Evolutionary conservation across 1,140 invertebrate species (phyloP).

Genomic region (Drosophila bipectinata): DNA sequence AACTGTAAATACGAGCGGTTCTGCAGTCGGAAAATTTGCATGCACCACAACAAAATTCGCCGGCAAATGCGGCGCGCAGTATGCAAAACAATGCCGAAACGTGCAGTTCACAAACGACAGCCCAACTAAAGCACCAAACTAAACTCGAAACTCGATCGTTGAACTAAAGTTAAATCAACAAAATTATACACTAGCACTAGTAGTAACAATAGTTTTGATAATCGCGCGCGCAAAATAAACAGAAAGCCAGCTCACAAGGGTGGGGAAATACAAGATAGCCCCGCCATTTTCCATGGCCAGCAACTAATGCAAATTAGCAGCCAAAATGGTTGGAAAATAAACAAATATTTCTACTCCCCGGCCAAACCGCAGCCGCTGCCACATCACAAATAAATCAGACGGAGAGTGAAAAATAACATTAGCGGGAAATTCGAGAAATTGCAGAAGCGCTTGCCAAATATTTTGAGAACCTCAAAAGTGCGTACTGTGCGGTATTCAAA

Average conservation of each 20-base stretch:
- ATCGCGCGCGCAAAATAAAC: slow-evolving; percentile 14
- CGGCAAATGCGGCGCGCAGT: slow-evolving; percentile 70
- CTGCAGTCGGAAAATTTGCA: slow-evolving; percentile 64
- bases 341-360: slow-evolving; percentile 59
- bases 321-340: slow-evolving; percentile 63
- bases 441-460: slow-evolving; percentile 66
- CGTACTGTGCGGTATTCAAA: slow-evolving; percentile 27
- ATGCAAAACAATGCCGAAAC: slow-evolving; percentile 79
- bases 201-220: slow-evolving; percentile 18
- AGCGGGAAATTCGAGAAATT: slow-evolving; percentile 47
- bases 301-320: slow-evolving; percentile 65
- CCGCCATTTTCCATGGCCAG: slow-evolving; percentile 28
- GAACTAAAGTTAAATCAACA: slow-evolving; percentile 27
- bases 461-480: slow-evolving; percentile 73
- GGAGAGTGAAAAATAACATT: slow-evolving; percentile 68
- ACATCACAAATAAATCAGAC: slow-evolving; percentile 64
- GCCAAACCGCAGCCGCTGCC: slow-evolving; percentile 2
- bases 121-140: background rate
- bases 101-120: slow-evolving; percentile 62
- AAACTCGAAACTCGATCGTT: slow-evolving; percentile 6
- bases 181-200: slow-evolving; percentile 7
- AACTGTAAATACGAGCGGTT: slow-evolving; percentile 26
- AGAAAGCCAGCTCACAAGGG: background rate
- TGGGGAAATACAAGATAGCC: background rate
- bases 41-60: slow-evolving; percentile 79